phyloP scores from a whole-genome alignment of 2,797 vertebrate species.

The Dermochelys coriacea region DNA sequence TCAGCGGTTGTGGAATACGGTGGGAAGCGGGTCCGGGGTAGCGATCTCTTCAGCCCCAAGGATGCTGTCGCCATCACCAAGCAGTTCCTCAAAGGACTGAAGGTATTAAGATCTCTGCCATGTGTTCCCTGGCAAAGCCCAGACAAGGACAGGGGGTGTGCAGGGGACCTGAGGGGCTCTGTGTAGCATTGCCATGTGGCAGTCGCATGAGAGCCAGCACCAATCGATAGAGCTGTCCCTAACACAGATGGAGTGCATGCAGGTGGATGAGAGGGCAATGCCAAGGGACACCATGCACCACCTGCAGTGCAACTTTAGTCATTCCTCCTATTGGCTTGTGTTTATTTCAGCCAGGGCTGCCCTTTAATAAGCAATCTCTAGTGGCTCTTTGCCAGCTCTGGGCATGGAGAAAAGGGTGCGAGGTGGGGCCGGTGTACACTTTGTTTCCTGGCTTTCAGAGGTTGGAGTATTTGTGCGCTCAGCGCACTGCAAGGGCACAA shows the following conservation, averaged over 20 bases:
- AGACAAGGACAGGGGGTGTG: not conserved
- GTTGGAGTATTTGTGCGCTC: fast-evolving
- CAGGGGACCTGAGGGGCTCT: too few species aligned
- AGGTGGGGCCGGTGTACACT: not conserved
- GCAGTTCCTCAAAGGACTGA: slow-evolving; percentile 97
- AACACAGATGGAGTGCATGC: too few species aligned
- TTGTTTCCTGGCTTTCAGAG: not conserved
- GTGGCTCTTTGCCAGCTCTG: not conserved
- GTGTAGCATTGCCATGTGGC: not conserved
- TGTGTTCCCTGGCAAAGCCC: not conserved
- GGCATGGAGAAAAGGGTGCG: not conserved
- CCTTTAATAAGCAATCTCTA: not conserved
- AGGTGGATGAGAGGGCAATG: not conserved
- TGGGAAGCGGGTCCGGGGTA: slow-evolving; percentile 92
- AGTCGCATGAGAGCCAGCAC: not conserved
- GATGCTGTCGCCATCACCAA: slow-evolving; percentile 97
- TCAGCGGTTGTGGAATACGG: slow-evolving; percentile 92
- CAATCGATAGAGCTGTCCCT: not conserved
- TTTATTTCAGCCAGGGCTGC: not conserved
- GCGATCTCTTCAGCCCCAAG: slow-evolving; percentile 92
- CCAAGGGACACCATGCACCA: not conserved
- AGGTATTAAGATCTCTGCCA: slow-evolving; percentile 78
- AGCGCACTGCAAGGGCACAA: not conserved
- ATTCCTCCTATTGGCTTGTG: not conserved
- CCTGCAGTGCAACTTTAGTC: too few species aligned